Conservation (phyloP, 2,888 invertebrate genomes). For the Nemoura dubitans region DNA sequence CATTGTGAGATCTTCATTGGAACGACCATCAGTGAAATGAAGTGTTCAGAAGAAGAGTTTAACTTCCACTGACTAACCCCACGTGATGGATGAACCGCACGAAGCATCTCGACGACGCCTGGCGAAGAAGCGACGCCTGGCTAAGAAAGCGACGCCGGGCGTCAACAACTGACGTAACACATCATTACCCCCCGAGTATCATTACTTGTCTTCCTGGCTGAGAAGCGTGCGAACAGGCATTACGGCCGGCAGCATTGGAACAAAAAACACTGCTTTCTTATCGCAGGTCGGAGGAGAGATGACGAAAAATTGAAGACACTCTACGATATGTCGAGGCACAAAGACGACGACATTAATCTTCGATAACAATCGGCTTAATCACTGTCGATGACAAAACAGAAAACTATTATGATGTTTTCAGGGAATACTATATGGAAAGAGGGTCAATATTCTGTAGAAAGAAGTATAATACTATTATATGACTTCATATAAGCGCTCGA, state of each 20-base stretch:
- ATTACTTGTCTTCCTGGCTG: background rate
- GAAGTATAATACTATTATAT: no score
- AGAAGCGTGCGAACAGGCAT: background rate
- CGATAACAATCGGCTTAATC: background rate
- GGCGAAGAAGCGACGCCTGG: background rate
- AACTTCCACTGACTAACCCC: background rate
- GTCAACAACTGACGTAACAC: slow-evolving; percentile 22
- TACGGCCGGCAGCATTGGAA: background rate
- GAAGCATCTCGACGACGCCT: background rate
- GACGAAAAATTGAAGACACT: background rate
- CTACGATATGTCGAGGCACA: background rate
- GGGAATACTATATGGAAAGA: background rate
- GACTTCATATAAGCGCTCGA: no score
- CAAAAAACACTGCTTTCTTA: background rate
- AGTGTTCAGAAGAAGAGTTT: background rate
- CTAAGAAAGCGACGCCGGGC: slow-evolving; percentile 1
- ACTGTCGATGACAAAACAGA: slow-evolving; percentile 1
- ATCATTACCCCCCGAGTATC: slow-evolving; percentile 27
- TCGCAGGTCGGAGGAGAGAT: background rate
- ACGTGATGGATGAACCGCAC: background rate
- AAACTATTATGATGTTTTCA: background rate
- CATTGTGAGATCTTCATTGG: background rate
- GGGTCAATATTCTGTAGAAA: background rate
- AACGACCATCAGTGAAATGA: background rate
- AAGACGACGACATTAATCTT: slow-evolving; percentile 16